Evolutionary conservation across 64 coral and sea anemone species (phyloP).

Genomic region (Orbicella faveolata): DNA sequence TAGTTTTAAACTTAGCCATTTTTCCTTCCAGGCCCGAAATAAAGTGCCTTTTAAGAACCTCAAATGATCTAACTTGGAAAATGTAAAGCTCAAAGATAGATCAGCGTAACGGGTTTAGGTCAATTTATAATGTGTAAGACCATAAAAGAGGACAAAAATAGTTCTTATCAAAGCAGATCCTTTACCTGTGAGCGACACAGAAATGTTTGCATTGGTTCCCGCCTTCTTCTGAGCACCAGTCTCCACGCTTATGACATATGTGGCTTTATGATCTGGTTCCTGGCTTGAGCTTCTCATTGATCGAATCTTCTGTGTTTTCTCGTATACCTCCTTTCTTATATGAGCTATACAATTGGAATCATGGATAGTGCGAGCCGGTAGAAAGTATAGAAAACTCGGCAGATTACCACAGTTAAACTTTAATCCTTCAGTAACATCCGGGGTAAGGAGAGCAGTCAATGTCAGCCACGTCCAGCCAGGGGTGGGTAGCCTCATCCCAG

Average conservation of each 20-base stretch:
- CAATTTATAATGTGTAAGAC: background rate
- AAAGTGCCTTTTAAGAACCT: no score
- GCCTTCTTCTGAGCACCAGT: slow-evolving; percentile 26
- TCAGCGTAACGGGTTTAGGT: no score
- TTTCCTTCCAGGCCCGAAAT: no score
- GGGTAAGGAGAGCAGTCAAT: slow-evolving; percentile 42
- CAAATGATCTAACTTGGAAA: no score
- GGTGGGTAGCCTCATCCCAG: slow-evolving; percentile 63
- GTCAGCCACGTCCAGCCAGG: slow-evolving; percentile 77
- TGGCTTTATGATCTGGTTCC: slow-evolving; percentile 4
- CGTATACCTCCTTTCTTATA: slow-evolving; percentile 29
- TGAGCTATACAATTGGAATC: slow-evolving; percentile 50
- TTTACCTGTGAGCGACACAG: slow-evolving; percentile 50
- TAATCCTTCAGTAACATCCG: slow-evolving; percentile 16
- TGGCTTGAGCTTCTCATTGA: background rate
- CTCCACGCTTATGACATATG: slow-evolving; percentile 40
- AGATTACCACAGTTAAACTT: slow-evolving; percentile 18
- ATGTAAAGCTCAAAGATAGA: no score
- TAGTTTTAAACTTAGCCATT: no score
- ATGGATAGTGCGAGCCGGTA: slow-evolving; percentile 39
- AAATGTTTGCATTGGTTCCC: slow-evolving; percentile 47
- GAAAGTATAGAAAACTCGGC: background rate
- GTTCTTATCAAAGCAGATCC: background rate
- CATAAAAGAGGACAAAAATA: background rate
- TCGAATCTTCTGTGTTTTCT: slow-evolving; percentile 34